Conservation (phyloP, 2,888 invertebrate genomes). For the Mesorhabditis spiculigera region DNA sequence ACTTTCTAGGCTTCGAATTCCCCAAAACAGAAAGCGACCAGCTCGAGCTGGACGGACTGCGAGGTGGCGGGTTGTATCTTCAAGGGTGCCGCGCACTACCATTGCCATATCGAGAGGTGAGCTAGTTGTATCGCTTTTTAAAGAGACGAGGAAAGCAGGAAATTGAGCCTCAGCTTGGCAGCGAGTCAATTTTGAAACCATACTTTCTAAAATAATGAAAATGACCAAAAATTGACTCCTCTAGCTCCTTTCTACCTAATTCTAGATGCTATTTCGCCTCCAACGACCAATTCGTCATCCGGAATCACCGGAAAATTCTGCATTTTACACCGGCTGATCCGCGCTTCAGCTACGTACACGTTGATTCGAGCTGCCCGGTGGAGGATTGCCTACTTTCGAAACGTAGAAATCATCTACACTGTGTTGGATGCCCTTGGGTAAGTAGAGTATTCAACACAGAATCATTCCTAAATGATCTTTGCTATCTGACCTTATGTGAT, state of each 20-base stretch:
- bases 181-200: too few relatives aligned
- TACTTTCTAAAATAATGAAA: too few relatives aligned
- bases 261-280: conserved; percentile 31
- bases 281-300: conserved; percentile 27
- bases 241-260: not conserved
- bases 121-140: too few relatives aligned
- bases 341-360: not conserved
- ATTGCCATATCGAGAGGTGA: not conserved
- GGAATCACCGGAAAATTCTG: conserved; percentile 27
- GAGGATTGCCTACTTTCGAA: not conserved
- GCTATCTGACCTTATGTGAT: too few relatives aligned
- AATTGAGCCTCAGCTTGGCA: too few relatives aligned
- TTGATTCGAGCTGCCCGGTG: conserved; percentile 4
- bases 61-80: not conserved
- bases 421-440: not conserved
- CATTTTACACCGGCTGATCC: conserved; percentile 12
- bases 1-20: too few relatives aligned
- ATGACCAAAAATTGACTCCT: too few relatives aligned
- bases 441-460: too few relatives aligned
- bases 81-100: not conserved
- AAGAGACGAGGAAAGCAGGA: too few relatives aligned
- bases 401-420: not conserved
- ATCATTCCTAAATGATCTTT: too few relatives aligned
- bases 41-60: not conserved
- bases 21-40: not conserved